Base-by-base conservation (phyloP, 2,113 vertebrate genomes). In the Cercocebus atys region DNA sequence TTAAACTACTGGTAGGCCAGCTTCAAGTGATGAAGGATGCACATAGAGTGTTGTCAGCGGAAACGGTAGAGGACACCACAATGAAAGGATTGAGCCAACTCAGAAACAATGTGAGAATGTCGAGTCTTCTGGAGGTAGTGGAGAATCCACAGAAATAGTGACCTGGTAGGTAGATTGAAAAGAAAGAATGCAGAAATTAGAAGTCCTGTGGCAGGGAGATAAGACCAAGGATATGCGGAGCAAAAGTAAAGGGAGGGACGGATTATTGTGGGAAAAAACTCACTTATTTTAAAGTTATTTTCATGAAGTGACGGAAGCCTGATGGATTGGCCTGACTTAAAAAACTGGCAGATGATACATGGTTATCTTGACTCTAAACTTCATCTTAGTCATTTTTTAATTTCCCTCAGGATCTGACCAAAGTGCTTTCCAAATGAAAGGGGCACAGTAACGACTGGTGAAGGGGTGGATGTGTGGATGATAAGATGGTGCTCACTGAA, bases 361-460 rank as follows among this genome's bases (percentile, higher is more conserved):
- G 32, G 3, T 43, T n/a, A 1, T 64, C 22, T 38, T 47, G 45
- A 2, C 16, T 7, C 25, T 8, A 32, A 76, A 43, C 35, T 70
- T 40, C 14, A 6, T 57, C 32, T 85, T 55, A 40, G 3, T 68
- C 40, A 52, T 13, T 27, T 40, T 40, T 66, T 12, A n/a, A 8
- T 59, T 52, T 32, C 45, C 35, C 40, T 64, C 9, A 32, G 22
- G 27, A 23, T 82, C 5, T 30, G 27, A 10, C 4, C 72, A 16
- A 59, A 89, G 18, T 8, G 30, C 5, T 96, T 92, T 70, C 18
- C 32, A 64, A 18, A 47, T 30, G 25, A 68, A 73, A 57, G 17
- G 3, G 35, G 1, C 22, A 59, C 11, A 55, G 0, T 22, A 11
- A 20, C 1, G 30, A 6, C 3, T 27, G 3, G 16, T 9, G 11